Evolutionary conservation across 2,113 vertebrate genomes (phyloP).

Genomic region (Bothrops jararaca): DNA sequence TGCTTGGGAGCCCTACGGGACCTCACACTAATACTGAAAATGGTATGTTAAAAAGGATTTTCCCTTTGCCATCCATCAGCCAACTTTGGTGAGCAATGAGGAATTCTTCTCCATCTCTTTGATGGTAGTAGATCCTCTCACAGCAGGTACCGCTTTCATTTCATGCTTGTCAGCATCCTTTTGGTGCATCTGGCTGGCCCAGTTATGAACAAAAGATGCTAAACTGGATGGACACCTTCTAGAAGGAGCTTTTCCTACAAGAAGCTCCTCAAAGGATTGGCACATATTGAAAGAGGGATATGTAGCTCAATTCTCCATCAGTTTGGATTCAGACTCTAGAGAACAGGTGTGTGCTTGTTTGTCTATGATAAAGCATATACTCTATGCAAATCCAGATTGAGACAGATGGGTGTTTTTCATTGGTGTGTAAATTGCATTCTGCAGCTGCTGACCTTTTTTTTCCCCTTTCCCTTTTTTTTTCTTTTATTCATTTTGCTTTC

Average conservation of each 20-base stretch:
- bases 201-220: background rate
- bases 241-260: background rate
- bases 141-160: background rate
- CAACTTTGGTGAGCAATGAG: background rate
- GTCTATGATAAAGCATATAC: background rate
- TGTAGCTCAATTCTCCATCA: background rate
- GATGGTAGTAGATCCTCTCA: background rate
- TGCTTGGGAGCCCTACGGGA: conserved; percentile 77
- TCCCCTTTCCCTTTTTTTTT: background rate
- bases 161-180: background rate
- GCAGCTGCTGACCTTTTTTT: background rate
- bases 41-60: conserved; percentile 37
- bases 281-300: background rate
- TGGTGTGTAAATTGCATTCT: background rate
- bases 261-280: background rate
- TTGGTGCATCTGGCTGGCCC: background rate
- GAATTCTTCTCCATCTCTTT: background rate
- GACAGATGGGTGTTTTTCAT: background rate
- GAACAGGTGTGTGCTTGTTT: background rate
- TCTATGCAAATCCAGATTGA: background rate
- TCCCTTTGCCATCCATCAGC: background rate
- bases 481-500: background rate
- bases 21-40: conserved; percentile 65
- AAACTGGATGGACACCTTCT: background rate
- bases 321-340: background rate